phyloP scores from a whole-genome alignment of 2,888 invertebrate genomes.

The Cremastinae sp. region DNA sequence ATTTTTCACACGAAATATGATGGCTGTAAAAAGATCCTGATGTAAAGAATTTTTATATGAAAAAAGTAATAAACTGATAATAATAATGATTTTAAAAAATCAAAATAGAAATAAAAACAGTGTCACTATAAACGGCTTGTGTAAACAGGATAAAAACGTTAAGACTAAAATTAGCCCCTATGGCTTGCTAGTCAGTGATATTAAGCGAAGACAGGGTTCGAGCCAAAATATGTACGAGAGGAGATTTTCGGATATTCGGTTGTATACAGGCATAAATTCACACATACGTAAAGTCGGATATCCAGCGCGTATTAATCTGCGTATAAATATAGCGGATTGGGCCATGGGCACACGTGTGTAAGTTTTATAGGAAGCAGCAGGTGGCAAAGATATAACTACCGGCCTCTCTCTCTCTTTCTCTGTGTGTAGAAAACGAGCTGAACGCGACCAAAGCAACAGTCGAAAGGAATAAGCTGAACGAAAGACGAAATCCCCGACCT shows the following conservation, averaged over 20 bases:
- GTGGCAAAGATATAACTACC: conserved; percentile 43
- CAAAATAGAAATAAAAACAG: not conserved
- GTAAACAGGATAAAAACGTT: conserved; percentile 9
- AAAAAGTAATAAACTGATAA: not conserved
- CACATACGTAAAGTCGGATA: not conserved
- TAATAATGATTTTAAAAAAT: not conserved
- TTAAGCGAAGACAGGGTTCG: conserved; percentile 45
- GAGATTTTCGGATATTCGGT: conserved; percentile 23
- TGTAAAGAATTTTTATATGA: not conserved
- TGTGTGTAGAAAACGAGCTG: conserved; percentile 5
- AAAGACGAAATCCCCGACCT: conserved; percentile 57
- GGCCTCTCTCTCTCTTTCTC: conserved; percentile 23
- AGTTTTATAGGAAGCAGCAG: conserved; percentile 52
- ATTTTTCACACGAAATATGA: too few relatives aligned
- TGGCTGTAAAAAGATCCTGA: too few relatives aligned
- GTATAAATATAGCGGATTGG: not conserved
- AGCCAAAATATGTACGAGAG: conserved; percentile 39
- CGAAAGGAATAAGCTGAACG: conserved; percentile 1
- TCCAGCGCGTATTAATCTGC: not conserved
- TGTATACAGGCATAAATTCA: conserved; percentile 40
- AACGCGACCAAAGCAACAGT: not conserved
- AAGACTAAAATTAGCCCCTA: conserved; percentile 58
- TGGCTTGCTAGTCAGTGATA: conserved; percentile 43
- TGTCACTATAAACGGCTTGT: conserved; percentile 5
- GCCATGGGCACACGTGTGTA: not conserved